Percentiles rank a stretch among this genome's conserved stretches.
These are phyloP conservation scores for Chionis minor DNA, from an alignment of 2,113 vertebrate genomes.

Conservation along the genomic window DNA sequence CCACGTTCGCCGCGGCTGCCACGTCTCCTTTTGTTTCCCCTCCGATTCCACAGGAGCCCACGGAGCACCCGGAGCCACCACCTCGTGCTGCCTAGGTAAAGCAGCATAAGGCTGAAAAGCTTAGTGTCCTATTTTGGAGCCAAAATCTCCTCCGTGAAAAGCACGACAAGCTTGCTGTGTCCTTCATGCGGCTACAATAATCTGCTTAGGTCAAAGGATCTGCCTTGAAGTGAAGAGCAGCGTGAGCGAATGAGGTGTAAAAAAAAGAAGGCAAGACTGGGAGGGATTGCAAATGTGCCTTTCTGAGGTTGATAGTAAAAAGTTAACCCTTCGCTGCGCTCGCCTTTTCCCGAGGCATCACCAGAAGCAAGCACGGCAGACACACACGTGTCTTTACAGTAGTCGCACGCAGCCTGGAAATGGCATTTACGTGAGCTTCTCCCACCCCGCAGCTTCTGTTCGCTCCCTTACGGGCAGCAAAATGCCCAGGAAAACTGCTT, in stretches of 20 bases:
- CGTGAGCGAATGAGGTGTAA: conserved; percentile 10
- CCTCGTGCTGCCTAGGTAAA: conserved; percentile 70
- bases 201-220: conserved; percentile 80
- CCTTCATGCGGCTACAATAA: conserved; percentile 73
- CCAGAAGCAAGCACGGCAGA: neutral
- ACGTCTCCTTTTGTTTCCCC: conserved; percentile 63
- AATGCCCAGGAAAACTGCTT: neutral
- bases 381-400: rapidly evolving
- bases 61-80: conserved; percentile 47
- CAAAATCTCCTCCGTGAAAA: conserved; percentile 77
- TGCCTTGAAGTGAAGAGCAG: conserved; percentile 58
- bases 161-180: conserved; percentile 50
- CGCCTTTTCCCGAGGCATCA: rapidly evolving
- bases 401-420: rapidly evolving
- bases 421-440: neutral
- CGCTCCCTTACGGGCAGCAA: neutral
- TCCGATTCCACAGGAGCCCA: conserved; percentile 42
- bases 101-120: conserved; percentile 73
- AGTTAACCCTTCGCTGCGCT: conserved; percentile 2
- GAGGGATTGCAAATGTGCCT: conserved; percentile 6
- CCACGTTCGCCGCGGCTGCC: conserved; percentile 64
- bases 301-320: conserved; percentile 17
- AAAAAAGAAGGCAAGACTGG: neutral
- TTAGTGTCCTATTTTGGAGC: conserved; percentile 80
- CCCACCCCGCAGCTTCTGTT: neutral